Evolutionary conservation across 2,888 invertebrate species (phyloP).

Genomic region (Ferrisia virgata): DNA sequence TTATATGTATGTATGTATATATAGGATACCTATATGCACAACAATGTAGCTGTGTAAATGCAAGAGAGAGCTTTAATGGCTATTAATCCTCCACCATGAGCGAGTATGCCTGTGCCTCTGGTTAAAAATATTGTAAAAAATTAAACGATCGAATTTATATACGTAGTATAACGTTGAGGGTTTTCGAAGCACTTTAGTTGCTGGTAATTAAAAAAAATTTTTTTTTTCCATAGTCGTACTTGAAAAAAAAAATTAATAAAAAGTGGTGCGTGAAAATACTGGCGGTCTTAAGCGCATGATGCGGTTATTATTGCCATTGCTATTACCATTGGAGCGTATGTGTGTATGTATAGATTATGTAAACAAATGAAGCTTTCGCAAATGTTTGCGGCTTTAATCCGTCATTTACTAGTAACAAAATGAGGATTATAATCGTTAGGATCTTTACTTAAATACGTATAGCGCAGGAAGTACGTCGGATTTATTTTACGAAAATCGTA

Average conservation of each 20-base stretch:
- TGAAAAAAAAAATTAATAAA: background rate
- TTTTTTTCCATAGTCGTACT: background rate
- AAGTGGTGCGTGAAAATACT: background rate
- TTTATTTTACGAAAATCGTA: constrained; percentile 26
- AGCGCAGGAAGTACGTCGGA: constrained; percentile 37
- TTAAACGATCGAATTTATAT: background rate
- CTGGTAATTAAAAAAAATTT: background rate
- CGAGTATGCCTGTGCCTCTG: background rate
- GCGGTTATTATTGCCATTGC: background rate
- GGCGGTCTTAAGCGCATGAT: background rate
- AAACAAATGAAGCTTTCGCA: constrained; percentile 35
- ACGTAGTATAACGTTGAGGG: too few species aligned
- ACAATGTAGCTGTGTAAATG: background rate
- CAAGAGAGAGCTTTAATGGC: background rate
- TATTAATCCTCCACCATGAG: background rate
- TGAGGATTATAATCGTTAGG: constrained; percentile 42
- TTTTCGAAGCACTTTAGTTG: background rate
- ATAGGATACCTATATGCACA: too few species aligned
- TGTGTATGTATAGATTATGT: background rate
- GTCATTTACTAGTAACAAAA: constrained; percentile 38
- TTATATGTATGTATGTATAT: too few species aligned
- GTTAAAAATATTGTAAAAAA: background rate
- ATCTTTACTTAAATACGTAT: constrained; percentile 36
- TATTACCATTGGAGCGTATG: background rate
- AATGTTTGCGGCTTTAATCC: constrained; percentile 36